Percentiles rank a stretch among this genome's conserved stretches.
phyloP scores from a whole-genome alignment of 2,797 vertebrate genomes.

The Labeo calbasu region DNA sequence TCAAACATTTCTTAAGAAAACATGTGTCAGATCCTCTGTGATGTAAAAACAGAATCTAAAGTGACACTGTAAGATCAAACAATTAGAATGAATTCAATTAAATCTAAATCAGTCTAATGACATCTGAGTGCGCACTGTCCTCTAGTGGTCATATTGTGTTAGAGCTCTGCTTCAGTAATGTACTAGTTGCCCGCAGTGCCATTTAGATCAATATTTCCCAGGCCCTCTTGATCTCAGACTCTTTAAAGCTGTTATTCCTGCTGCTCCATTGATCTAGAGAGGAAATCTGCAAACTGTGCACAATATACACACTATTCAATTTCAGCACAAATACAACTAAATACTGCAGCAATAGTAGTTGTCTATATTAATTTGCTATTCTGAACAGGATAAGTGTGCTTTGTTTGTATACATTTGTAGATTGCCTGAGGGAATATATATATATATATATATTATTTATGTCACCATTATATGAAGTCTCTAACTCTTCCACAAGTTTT shows the following conservation, averaged over 20 bases:
- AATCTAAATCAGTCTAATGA: neutral
- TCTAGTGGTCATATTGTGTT: conserved; percentile 39
- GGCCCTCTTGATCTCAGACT: conserved; percentile 11
- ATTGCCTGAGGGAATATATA: neutral
- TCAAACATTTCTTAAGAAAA: neutral
- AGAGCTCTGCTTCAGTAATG: neutral
- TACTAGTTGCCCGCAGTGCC: neutral
- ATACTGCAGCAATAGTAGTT: neutral
- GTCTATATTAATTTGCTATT: neutral
- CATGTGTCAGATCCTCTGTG: neutral
- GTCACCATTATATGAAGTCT: neutral
- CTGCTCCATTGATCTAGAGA: conserved; percentile 27
- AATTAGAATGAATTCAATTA: neutral
- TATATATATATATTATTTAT: neutral
- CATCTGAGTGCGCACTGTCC: conserved; percentile 27
- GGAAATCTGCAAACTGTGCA: neutral
- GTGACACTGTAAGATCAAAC: neutral
- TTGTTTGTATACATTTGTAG: neutral
- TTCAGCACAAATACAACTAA: neutral
- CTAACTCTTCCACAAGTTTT: neutral
- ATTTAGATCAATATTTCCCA: conserved; percentile 41
- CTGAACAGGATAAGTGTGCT: neutral
- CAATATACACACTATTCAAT: neutral
- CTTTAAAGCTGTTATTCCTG: conserved; percentile 1
- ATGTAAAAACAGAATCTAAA: neutral